Evolutionary conservation across 1,140 invertebrate genomes (phyloP).

Genomic region (Hyposmocoma kahamanoa): DNA sequence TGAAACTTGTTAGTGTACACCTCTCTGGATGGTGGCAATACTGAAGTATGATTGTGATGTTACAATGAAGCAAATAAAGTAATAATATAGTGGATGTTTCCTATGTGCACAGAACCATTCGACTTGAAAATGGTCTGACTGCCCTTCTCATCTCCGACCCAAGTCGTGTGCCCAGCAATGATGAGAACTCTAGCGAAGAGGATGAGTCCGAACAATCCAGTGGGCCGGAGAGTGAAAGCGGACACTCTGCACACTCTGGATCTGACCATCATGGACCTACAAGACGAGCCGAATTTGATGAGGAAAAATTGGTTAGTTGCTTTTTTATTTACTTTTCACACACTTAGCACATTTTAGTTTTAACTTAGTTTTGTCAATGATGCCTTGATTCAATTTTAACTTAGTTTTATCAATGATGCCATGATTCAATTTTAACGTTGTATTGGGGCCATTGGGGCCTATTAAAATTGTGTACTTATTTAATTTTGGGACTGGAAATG

Average conservation of each 20-base stretch:
- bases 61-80: no score
- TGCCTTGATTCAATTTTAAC: background rate
- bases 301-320: slow-evolving; percentile 59
- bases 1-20: no score
- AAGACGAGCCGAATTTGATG: slow-evolving; percentile 48
- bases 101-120: slow-evolving; percentile 75
- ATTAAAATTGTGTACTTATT: no score
- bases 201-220: slow-evolving; percentile 53
- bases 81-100: no score
- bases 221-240: slow-evolving; percentile 53
- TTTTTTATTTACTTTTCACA: no score
- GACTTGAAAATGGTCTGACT: slow-evolving; percentile 79
- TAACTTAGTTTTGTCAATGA: background rate
- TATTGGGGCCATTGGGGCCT: no score
- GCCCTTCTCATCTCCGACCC: slow-evolving; percentile 80
- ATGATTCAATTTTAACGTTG: background rate
- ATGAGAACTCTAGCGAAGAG: slow-evolving; percentile 42
- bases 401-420: background rate
- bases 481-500: no score
- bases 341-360: background rate
- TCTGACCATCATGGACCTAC: slow-evolving; percentile 56
- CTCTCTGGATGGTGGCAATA: no score
- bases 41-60: no score
- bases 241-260: slow-evolving; percentile 35
- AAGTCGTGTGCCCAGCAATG: slow-evolving; percentile 24